Conservation (phyloP, 2,888 invertebrate genomes). For the Diabrotica balteata region DNA sequence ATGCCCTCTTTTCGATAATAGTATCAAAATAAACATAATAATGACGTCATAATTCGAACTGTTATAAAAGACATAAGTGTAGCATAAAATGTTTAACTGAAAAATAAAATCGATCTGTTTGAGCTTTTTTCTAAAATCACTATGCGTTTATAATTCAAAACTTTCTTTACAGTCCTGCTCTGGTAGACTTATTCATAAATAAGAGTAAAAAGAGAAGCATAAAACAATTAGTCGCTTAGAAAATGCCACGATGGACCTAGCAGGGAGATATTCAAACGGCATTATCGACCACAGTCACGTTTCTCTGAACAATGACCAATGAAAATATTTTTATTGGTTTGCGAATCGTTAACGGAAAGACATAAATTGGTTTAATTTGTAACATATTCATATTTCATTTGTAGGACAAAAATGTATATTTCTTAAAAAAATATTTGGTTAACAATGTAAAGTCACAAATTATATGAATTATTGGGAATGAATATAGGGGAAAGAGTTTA, state of each 20-base stretch:
- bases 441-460: conserved; percentile 16
- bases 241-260: conserved; percentile 32
- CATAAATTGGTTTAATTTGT: conserved; percentile 26
- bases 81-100: too few relatives aligned
- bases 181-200: conserved; percentile 36
- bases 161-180: conserved; percentile 19
- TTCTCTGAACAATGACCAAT: conserved; percentile 34
- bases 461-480: neutral
- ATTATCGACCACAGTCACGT: conserved; percentile 39
- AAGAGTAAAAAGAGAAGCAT: conserved; percentile 35
- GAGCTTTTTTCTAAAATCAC: too few relatives aligned
- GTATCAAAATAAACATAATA: too few relatives aligned
- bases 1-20: too few relatives aligned
- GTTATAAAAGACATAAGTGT: too few relatives aligned
- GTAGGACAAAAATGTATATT: conserved; percentile 12
- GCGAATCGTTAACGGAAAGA: conserved; percentile 11
- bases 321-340: conserved; percentile 42
- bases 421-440: conserved; percentile 13
- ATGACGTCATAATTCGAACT: too few relatives aligned
- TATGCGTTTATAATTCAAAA: too few relatives aligned
- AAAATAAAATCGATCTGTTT: too few relatives aligned
- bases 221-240: conserved; percentile 43
- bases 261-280: conserved; percentile 35
- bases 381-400: conserved; percentile 23
- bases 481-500: neutral